phyloP scores from a whole-genome alignment of 2,888 invertebrate species.

The Mamestra brassicae region DNA sequence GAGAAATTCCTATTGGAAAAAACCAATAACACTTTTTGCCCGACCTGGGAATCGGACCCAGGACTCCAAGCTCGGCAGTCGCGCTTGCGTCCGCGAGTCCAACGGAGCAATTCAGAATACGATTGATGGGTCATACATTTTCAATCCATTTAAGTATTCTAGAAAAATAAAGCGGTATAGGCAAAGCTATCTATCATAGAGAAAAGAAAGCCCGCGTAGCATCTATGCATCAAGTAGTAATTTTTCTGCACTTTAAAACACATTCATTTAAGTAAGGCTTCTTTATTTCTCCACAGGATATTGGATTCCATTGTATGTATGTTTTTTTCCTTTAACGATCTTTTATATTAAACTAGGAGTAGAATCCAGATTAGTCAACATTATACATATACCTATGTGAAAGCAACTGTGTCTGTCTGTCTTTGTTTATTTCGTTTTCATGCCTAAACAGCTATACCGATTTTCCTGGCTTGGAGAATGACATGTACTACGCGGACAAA shows the following conservation, averaged over 20 bases:
- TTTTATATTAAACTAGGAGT: background rate
- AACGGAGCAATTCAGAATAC: background rate
- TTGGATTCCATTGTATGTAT: slow-evolving; percentile 23
- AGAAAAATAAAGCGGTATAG: slow-evolving; percentile 13
- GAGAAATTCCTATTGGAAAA: too few relatives aligned
- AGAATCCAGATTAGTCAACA: too few relatives aligned
- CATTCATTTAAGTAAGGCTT: slow-evolving; percentile 31
- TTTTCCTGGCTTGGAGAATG: too few relatives aligned
- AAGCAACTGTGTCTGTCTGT: too few relatives aligned
- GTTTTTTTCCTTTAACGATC: background rate
- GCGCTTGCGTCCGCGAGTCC: too few relatives aligned
- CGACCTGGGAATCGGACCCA: too few relatives aligned
- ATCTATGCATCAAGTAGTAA: slow-evolving; percentile 48
- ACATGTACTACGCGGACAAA: too few relatives aligned
- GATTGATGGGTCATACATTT: slow-evolving; percentile 4
- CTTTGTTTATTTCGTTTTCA: too few relatives aligned
- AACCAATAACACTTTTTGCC: too few relatives aligned
- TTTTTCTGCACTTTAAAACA: slow-evolving; percentile 42
- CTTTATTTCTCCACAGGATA: slow-evolving; percentile 25
- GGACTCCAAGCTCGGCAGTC: too few relatives aligned
- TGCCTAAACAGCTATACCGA: too few relatives aligned
- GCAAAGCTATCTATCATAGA: slow-evolving; percentile 28
- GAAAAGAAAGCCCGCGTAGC: slow-evolving; percentile 14
- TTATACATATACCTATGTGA: too few relatives aligned
- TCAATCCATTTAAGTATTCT: background rate